Evolutionary conservation across 1,140 invertebrate species (phyloP).

Genomic region (Euura lappo): DNA sequence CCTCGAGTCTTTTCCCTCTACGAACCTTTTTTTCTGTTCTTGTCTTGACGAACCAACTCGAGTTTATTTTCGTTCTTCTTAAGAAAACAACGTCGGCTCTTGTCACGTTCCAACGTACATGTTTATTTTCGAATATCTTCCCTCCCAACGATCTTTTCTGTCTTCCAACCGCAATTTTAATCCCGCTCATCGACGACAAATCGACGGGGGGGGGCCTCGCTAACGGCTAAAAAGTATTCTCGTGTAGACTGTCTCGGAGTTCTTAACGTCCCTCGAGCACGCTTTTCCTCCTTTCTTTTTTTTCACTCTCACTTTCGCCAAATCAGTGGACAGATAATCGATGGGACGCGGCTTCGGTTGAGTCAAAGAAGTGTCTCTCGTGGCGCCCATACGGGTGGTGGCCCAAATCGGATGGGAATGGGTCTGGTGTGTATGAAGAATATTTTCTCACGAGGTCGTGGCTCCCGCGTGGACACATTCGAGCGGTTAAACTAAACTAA

Average conservation of each 20-base stretch:
- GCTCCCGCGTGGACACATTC: constrained; percentile 14
- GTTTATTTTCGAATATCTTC: neutral
- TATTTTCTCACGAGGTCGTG: constrained; percentile 36
- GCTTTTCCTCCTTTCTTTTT: constrained; percentile 44
- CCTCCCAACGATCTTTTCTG: no score
- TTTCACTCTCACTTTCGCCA: constrained; percentile 52
- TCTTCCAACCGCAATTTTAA: no score
- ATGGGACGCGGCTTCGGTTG: constrained; percentile 25
- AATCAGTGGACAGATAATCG: constrained; percentile 59
- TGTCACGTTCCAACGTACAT: constrained; percentile 1
- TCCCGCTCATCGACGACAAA: constrained; percentile 5
- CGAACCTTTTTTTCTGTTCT: neutral
- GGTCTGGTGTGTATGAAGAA: neutral
- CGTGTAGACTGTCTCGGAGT: constrained; percentile 48
- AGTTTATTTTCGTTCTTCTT: constrained; percentile 12
- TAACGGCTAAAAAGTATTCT: constrained; percentile 54
- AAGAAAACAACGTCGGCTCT: constrained; percentile 11
- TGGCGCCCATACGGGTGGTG: no score
- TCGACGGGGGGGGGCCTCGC: constrained; percentile 19
- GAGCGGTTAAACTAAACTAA: constrained; percentile 23
- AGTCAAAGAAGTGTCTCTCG: constrained; percentile 12
- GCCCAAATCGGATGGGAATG: constrained; percentile 29
- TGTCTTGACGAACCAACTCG: neutral
- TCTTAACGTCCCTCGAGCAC: constrained; percentile 45
- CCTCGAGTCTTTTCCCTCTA: neutral